Percentiles rank a stretch among this genome's conserved stretches.
These are phyloP conservation scores for Diglossa cyanea DNA, from an alignment of 2,797 vertebrate genomes.

Conservation along the genomic window DNA sequence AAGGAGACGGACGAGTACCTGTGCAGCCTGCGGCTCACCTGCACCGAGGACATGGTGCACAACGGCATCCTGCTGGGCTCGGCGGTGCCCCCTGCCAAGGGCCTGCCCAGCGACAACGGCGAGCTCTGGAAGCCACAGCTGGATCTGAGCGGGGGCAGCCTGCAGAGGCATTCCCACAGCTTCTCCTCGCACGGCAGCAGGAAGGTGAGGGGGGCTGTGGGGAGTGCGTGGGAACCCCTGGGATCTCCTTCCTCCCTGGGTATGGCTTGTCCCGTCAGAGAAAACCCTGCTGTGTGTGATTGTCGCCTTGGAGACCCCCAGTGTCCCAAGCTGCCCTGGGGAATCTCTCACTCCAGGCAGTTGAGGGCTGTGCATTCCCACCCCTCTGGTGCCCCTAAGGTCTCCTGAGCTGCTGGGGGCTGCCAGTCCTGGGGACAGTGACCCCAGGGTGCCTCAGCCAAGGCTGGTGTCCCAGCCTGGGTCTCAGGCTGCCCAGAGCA, in stretches of 20 bases:
- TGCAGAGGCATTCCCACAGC: constrained; percentile 80
- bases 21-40: constrained; percentile 76
- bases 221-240: neutral
- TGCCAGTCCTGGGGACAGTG: rapidly evolving
- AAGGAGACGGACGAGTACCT: constrained; percentile 87
- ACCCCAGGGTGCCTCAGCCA: rapidly evolving
- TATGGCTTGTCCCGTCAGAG: rapidly evolving
- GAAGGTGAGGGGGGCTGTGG: constrained; percentile 80
- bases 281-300: rapidly evolving
- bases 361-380: neutral
- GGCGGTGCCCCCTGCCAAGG: constrained; percentile 1
- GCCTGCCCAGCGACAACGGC: constrained; percentile 71
- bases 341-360: neutral
- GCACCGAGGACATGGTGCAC: constrained; percentile 83
- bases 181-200: constrained; percentile 80
- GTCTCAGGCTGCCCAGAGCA: rapidly evolving
- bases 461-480: neutral
- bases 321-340: neutral
- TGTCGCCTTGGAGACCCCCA: rapidly evolving
- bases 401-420: neutral
- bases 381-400: rapidly evolving
- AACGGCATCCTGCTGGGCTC: constrained; percentile 70
- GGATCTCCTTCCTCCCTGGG: neutral
- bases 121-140: constrained; percentile 80
- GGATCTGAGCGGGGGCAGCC: constrained; percentile 58